A percentile compares a stretch with the other conserved stretches of the same genome.
Conservation (phyloP, 2,888 invertebrate species). For the Alloscopus bannaensis region DNA sequence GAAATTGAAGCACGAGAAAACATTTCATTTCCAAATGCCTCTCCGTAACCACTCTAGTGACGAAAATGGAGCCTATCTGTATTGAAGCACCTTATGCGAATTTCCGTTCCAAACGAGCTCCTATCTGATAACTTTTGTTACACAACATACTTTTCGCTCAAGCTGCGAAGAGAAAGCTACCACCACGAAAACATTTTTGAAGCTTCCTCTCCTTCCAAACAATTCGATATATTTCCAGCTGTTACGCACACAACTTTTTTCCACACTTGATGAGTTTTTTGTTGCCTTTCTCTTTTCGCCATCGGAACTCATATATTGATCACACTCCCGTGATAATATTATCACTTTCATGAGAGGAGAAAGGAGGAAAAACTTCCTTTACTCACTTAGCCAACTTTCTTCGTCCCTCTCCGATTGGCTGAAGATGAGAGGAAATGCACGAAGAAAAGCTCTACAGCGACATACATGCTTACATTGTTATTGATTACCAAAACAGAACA, state of each 20-base stretch:
- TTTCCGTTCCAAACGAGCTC: too few species aligned
- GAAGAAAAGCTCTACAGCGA: conserved; percentile 2
- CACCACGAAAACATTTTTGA: too few species aligned
- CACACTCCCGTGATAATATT: conserved; percentile 58
- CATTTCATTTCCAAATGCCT: too few species aligned
- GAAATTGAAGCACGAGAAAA: too few species aligned
- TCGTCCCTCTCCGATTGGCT: conserved; percentile 24
- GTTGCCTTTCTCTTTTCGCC: conserved; percentile 32
- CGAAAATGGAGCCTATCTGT: too few species aligned
- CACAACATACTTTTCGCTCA: too few species aligned
- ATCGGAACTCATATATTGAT: conserved; percentile 52
- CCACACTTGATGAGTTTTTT: conserved; percentile 51
- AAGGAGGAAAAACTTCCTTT: conserved; percentile 30
- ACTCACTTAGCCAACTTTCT: conserved; percentile 64
- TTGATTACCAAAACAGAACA: conserved; percentile 50
- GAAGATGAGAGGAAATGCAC: conserved; percentile 42
- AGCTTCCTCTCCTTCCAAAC: too few species aligned
- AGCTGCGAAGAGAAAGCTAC: too few species aligned
- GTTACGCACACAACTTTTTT: conserved; percentile 38
- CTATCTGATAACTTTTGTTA: too few species aligned
- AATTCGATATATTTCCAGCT: conserved; percentile 21
- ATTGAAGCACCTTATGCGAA: too few species aligned
- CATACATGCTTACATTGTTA: conserved; percentile 33
- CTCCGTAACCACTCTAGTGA: too few species aligned
- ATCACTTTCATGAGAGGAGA: conserved; percentile 44